These are phyloP conservation scores for Karalla daura DNA, from an alignment of 2,797 vertebrate genomes.

Conservation along the genomic window DNA sequence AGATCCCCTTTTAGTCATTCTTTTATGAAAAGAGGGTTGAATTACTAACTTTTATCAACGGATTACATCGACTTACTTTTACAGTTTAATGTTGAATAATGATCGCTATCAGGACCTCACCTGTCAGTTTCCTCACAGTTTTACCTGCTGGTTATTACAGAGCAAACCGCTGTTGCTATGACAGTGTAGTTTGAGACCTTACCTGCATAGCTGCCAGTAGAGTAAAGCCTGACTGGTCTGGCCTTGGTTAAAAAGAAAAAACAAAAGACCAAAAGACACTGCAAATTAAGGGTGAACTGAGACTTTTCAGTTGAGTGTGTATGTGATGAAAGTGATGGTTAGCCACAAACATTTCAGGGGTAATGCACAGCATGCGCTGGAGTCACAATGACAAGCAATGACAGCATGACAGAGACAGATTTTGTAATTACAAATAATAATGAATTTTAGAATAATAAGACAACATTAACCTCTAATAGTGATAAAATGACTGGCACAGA, in stretches of 20 bases:
- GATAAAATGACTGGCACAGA: neutral
- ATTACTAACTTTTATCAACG: no score
- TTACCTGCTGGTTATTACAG: neutral
- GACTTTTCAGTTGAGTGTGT: neutral
- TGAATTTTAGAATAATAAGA: conserved; percentile 17
- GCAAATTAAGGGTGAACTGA: neutral
- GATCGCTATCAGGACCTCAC: no score
- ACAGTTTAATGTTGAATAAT: no score
- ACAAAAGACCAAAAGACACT: no score
- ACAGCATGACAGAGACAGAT: neutral
- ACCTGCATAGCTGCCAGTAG: neutral
- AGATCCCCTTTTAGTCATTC: no score
- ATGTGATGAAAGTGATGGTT: no score
- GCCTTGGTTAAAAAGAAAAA: no score
- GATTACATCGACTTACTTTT: no score
- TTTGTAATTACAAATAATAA: conserved; percentile 23
- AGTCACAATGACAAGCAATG: neutral
- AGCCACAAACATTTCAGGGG: neutral
- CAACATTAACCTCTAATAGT: conserved; percentile 1
- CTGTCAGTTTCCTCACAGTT: no score
- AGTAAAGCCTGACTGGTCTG: neutral
- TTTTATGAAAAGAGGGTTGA: no score
- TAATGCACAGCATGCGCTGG: neutral
- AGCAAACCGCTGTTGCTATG: neutral
- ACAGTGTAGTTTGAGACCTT: neutral